These are phyloP conservation scores for Sapajus apella DNA, from an alignment of 2,113 vertebrate genomes.

Conservation along the genomic window DNA sequence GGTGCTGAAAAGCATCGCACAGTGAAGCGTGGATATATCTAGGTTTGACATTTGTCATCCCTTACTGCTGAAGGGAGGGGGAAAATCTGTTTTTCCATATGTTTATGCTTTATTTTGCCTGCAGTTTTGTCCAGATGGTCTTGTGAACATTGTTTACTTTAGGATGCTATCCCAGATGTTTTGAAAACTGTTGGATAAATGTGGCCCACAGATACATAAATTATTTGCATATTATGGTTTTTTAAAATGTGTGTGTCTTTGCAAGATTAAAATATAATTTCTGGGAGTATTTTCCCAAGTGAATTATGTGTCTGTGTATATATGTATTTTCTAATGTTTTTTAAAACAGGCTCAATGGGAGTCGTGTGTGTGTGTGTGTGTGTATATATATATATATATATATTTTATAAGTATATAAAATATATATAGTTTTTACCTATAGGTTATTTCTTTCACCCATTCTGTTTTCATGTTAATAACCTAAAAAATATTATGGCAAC, in stretches of 20 bases:
- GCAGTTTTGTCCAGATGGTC: conserved; percentile 96
- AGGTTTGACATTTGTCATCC: conserved; percentile 94
- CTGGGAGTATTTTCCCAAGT: conserved; percentile 48
- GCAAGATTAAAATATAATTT: conserved; percentile 73
- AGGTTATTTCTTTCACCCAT: conserved; percentile 1
- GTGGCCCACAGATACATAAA: conserved; percentile 83
- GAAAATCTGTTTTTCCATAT: conserved; percentile 99
- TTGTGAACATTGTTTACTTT: conserved; percentile 99
- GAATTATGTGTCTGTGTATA: background rate
- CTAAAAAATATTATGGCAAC: background rate
- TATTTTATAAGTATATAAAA: too few species aligned
- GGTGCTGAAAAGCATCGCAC: conserved; percentile 95
- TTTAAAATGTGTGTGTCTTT: conserved; percentile 25
- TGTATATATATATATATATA: too few species aligned
- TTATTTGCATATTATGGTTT: conserved; percentile 79
- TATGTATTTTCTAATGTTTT: background rate
- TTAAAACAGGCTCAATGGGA: too few species aligned
- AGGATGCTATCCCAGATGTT: conserved; percentile 96
- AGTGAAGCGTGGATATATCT: conserved; percentile 95
- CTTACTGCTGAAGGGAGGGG: conserved; percentile 95
- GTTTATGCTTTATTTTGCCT: conserved; percentile 93
- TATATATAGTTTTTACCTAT: background rate
- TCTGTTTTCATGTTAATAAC: conserved; percentile 54
- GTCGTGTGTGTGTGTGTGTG: too few species aligned
- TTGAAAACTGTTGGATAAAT: conserved; percentile 85